A percentile compares a stretch with the other conserved stretches of the same genome.
These are phyloP conservation scores for Sclerurus mexicanus DNA, from an alignment of 2,113 vertebrate species.

Conservation along the genomic window DNA sequence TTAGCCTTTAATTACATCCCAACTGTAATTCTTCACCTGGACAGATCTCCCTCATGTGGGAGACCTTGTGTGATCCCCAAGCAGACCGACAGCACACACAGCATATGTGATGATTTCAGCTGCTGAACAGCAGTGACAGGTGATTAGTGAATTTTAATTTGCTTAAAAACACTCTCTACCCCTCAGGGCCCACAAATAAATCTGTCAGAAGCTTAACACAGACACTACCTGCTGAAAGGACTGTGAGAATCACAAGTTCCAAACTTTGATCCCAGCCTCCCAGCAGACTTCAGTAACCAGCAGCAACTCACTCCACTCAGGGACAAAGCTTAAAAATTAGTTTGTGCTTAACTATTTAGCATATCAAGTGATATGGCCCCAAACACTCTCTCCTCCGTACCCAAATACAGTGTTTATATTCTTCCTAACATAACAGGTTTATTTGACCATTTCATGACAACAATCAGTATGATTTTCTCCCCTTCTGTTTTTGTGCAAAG, in stretches of 20 bases:
- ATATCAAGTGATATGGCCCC: neutral
- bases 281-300: neutral
- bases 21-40: neutral
- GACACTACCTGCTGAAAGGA: neutral
- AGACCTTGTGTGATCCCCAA: neutral
- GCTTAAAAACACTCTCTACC: neutral
- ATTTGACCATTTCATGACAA: neutral
- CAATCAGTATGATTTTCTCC: neutral
- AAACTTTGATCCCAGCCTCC: neutral
- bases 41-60: neutral
- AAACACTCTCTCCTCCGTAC: neutral
- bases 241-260: neutral
- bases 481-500: neutral
- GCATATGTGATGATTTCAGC: neutral
- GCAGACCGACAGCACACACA: neutral
- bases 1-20: neutral
- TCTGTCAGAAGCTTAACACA: neutral
- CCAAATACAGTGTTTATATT: neutral
- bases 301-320: neutral
- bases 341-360: neutral
- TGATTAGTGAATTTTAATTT: neutral
- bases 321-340: neutral
- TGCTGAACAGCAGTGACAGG: neutral
- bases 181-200: neutral
- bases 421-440: neutral